Evolutionary conservation across 2,888 invertebrate species (phyloP).

Genomic region (Sepioteuthis lessoniana): DNA sequence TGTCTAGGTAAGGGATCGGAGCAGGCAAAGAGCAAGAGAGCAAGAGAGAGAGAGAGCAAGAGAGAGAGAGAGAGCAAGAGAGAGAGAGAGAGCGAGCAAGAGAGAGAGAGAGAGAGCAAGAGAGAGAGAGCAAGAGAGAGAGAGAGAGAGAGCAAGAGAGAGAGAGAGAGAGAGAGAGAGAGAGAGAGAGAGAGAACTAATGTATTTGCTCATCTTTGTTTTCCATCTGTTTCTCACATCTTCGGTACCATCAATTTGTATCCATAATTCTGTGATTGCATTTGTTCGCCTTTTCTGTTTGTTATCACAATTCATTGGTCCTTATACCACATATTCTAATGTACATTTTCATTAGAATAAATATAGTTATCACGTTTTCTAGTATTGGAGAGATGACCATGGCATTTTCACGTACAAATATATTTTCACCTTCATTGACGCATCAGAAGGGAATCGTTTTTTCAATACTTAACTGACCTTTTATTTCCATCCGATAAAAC

Average conservation of each 20-base stretch:
- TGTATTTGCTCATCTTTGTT: background rate
- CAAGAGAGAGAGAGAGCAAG: no score
- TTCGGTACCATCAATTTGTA: slow-evolving; percentile 14
- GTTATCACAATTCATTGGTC: background rate
- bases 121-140: no score
- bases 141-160: no score
- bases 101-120: no score
- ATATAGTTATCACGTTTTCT: background rate
- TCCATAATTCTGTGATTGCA: background rate
- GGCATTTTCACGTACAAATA: background rate
- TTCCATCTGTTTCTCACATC: background rate
- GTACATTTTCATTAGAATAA: background rate
- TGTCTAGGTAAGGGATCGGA: no score
- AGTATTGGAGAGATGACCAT: background rate
- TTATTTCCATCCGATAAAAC: background rate
- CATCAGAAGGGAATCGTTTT: background rate
- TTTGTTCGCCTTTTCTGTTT: background rate
- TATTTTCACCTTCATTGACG: background rate
- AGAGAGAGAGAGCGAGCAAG: background rate
- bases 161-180: background rate
- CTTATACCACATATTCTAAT: background rate
- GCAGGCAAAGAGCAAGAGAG: no score
- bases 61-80: background rate
- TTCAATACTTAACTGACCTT: background rate
- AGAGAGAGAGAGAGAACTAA: background rate